Evolutionary conservation across 2,113 vertebrate genomes (phyloP).

Genomic region (Catharus fuscescens): DNA sequence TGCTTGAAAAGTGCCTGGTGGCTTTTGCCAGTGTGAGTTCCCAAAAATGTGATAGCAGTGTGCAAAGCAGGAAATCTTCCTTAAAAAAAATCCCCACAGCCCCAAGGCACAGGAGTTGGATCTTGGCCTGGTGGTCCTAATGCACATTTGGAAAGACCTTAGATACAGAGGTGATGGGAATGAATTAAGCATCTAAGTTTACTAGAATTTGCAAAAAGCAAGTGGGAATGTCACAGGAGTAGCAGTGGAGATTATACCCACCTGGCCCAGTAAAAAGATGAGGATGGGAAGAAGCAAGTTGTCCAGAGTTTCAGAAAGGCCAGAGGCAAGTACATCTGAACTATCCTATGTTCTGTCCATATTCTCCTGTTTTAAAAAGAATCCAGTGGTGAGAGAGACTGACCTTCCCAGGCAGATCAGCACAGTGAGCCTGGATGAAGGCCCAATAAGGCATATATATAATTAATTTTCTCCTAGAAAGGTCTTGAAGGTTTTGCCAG

Average conservation of each 20-base stretch:
- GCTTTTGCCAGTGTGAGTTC: not conserved
- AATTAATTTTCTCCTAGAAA: not conserved
- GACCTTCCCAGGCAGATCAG: not conserved
- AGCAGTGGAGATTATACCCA: not conserved
- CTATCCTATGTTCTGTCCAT: not conserved
- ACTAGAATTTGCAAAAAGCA: not conserved
- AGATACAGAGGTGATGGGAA: not conserved
- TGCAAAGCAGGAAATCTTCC: not conserved
- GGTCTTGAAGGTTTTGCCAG: not conserved
- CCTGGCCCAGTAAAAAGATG: not conserved
- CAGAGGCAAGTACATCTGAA: not conserved
- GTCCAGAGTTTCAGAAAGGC: not conserved
- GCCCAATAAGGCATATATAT: not conserved
- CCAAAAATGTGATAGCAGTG: not conserved
- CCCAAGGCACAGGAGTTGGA: not conserved
- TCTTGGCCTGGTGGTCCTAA: not conserved
- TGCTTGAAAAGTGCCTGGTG: not conserved
- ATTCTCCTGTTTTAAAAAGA: not conserved
- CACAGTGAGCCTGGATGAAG: not conserved
- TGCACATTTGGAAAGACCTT: not conserved
- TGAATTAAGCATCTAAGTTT: not conserved
- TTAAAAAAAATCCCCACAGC: not conserved
- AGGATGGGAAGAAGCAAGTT: not conserved
- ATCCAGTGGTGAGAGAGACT: not conserved
- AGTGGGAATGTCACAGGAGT: not conserved